A percentile compares a stretch with the other conserved stretches of the same genome.
Conservation (phyloP, 2,888 invertebrate species). For the Sympetrum striolatum region DNA sequence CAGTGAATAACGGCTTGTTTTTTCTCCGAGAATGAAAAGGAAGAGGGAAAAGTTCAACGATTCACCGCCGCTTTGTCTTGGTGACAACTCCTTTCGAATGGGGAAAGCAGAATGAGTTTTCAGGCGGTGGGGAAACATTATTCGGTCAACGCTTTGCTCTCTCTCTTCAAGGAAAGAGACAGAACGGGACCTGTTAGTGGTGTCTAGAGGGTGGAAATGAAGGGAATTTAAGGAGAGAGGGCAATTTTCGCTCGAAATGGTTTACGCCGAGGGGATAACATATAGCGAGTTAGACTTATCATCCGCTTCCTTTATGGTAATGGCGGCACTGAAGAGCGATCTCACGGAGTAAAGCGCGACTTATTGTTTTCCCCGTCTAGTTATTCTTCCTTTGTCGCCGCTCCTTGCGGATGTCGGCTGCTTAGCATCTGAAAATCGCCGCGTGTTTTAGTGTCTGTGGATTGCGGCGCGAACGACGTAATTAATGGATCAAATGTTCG, state of each 20-base stretch:
- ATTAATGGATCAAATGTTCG: no score
- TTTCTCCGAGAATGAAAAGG: neutral
- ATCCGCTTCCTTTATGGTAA: neutral
- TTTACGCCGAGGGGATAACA: neutral
- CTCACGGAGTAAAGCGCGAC: neutral
- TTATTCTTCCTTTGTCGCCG: no score
- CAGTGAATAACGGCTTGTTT: neutral
- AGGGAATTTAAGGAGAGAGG: neutral
- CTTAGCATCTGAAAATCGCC: no score
- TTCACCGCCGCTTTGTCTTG: neutral
- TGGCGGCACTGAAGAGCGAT: neutral
- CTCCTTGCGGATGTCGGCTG: no score
- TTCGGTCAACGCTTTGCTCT: slow-evolving; percentile 10
- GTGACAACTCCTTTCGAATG: neutral
- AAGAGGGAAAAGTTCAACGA: neutral
- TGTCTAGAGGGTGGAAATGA: neutral
- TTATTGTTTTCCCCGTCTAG: neutral
- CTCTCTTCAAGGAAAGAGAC: neutral
- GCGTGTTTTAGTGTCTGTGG: no score
- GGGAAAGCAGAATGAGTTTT: neutral
- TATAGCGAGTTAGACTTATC: neutral
- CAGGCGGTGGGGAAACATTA: neutral
- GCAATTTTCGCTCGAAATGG: neutral
- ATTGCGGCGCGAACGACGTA: no score
- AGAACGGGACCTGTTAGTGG: neutral